Evolutionary conservation across 1,140 invertebrate species (phyloP).

Genomic region (Popillia japonica): DNA sequence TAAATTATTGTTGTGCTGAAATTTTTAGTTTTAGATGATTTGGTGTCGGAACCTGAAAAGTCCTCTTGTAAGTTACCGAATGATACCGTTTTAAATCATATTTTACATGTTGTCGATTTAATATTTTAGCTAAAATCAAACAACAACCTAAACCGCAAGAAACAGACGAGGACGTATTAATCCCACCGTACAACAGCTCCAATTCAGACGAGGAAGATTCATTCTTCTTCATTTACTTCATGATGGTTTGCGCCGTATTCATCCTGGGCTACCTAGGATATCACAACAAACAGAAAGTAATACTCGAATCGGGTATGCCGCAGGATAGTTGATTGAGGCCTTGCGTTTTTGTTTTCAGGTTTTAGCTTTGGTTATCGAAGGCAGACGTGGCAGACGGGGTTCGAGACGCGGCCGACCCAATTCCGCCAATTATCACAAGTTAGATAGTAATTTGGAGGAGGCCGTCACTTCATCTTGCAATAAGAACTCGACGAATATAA

Average conservation of each 20-base stretch:
- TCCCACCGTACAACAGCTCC: slow-evolving; percentile 24
- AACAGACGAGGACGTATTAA: slow-evolving; percentile 1
- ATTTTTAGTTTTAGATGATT: background rate
- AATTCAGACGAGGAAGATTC: slow-evolving; percentile 60
- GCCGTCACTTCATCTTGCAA: slow-evolving; percentile 66
- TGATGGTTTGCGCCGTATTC: slow-evolving; percentile 66
- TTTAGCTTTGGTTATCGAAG: slow-evolving; percentile 67
- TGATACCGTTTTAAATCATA: too few species aligned
- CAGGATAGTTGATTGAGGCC: background rate
- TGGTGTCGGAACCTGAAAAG: background rate
- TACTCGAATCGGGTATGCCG: slow-evolving; percentile 11
- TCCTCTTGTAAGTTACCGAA: too few species aligned
- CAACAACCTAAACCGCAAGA: slow-evolving; percentile 15
- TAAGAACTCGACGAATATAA: slow-evolving; percentile 57
- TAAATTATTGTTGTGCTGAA: background rate
- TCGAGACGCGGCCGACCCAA: slow-evolving; percentile 64
- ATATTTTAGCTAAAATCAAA: background rate
- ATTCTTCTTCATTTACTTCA: slow-evolving; percentile 73
- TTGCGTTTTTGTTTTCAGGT: slow-evolving; percentile 60
- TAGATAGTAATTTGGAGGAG: slow-evolving; percentile 71
- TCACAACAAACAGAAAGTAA: slow-evolving; percentile 76
- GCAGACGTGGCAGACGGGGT: slow-evolving; percentile 62
- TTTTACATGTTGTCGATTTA: background rate
- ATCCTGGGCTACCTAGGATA: slow-evolving; percentile 70
- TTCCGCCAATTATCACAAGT: slow-evolving; percentile 68